Conservation (phyloP, 2,797 vertebrate genomes). For the Pangasius sanitwongsei region DNA sequence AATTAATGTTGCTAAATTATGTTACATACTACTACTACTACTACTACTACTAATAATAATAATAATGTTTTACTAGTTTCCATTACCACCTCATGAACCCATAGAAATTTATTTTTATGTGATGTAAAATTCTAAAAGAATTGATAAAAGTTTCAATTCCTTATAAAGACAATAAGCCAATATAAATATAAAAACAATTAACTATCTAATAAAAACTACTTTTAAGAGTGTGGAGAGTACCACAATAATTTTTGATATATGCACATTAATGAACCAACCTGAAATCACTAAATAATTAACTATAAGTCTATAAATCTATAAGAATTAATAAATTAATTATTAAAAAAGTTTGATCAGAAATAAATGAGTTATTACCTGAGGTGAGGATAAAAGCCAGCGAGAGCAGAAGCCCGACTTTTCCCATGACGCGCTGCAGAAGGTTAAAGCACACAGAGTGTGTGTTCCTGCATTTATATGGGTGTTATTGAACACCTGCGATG, state of each 20-base stretch:
- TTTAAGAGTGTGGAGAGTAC: neutral
- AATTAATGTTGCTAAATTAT: too few relatives aligned
- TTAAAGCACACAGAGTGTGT: neutral
- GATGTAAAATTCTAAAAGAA: neutral
- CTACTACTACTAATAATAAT: neutral
- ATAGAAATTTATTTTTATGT: neutral
- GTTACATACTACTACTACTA: neutral
- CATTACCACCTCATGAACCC: neutral
- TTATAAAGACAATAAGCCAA: neutral
- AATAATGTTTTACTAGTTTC: neutral
- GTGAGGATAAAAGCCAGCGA: slow-evolving; percentile 61
- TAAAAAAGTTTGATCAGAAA: neutral
- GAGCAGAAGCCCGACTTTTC: slow-evolving; percentile 43
- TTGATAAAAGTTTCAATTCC: neutral
- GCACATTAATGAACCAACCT: neutral
- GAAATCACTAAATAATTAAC: neutral
- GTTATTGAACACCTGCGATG: slow-evolving; percentile 73
- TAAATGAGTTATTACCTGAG: slow-evolving; percentile 68
- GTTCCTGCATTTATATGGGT: slow-evolving; percentile 14
- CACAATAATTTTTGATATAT: neutral
- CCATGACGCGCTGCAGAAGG: slow-evolving; percentile 60
- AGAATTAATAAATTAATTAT: neutral
- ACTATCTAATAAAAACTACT: neutral
- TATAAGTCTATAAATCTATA: neutral
- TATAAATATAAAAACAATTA: neutral